Conservation (phyloP, 1,140 invertebrate genomes). For the Nixonia krombeini region DNA sequence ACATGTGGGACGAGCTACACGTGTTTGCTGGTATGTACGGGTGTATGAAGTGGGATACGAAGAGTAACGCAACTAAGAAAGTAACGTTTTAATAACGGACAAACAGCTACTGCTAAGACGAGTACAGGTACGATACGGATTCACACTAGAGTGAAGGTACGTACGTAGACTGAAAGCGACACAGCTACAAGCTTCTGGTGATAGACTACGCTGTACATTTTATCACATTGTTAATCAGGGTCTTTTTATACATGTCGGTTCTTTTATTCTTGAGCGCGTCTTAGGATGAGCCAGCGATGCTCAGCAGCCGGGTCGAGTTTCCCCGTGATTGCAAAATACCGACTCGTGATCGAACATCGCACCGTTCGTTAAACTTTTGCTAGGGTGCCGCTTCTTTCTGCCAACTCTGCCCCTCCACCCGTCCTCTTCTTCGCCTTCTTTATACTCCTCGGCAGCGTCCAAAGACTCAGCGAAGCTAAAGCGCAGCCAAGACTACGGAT, state of each 20-base stretch:
- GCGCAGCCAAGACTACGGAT: neutral
- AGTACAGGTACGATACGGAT: constrained; percentile 53
- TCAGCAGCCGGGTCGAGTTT: neutral
- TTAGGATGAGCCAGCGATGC: constrained; percentile 5
- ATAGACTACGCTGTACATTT: constrained; percentile 51
- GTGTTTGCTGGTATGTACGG: constrained; percentile 4
- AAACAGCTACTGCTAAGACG: constrained; percentile 66
- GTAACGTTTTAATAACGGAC: constrained; percentile 50
- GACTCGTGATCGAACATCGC: neutral
- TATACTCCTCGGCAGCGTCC: neutral
- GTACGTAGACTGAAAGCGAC: constrained; percentile 66
- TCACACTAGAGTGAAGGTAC: constrained; percentile 52
- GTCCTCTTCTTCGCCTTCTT: neutral
- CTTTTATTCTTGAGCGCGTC: constrained; percentile 1
- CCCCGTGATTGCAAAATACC: neutral
- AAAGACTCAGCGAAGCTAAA: neutral
- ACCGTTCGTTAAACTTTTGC: neutral
- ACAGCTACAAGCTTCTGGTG: constrained; percentile 65
- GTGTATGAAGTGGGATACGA: constrained; percentile 18
- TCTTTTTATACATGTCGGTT: constrained; percentile 23
- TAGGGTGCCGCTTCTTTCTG: too few species aligned
- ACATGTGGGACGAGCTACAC: constrained; percentile 14
- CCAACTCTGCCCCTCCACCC: neutral
- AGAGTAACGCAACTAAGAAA: constrained; percentile 36
- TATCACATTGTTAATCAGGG: constrained; percentile 24